Evolutionary conservation across 2,888 invertebrate genomes (phyloP).

Genomic region (Stenichneumon culpator): DNA sequence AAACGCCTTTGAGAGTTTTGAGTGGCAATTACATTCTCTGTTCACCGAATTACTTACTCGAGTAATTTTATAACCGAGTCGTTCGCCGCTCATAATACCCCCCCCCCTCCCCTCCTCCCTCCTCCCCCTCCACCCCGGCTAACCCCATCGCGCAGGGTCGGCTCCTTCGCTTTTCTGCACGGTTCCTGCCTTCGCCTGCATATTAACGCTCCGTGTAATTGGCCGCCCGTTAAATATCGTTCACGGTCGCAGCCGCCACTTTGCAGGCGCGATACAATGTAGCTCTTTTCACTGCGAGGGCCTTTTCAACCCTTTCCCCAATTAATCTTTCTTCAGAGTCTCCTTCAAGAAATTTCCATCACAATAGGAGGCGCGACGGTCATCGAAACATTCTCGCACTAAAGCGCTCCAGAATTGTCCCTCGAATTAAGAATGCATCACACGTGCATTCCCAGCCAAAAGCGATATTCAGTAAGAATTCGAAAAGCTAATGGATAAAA

Average conservation of each 20-base stretch:
- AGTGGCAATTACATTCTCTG: conserved; percentile 80
- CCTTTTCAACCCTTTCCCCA: conserved; percentile 11
- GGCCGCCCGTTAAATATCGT: conserved; percentile 49
- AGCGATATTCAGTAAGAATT: no score
- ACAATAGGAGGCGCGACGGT: conserved; percentile 25
- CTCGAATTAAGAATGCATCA: no score
- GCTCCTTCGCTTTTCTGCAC: conserved; percentile 42
- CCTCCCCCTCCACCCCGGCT: not conserved
- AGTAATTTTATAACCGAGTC: conserved; percentile 76
- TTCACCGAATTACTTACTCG: conserved; percentile 79
- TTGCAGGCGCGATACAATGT: conserved; percentile 45
- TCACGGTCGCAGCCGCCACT: conserved; percentile 42
- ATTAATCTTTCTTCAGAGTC: not conserved
- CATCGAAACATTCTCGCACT: not conserved
- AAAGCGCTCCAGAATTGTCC: no score
- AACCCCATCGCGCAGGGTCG: conserved; percentile 8
- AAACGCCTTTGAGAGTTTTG: conserved; percentile 76
- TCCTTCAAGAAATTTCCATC: conserved; percentile 48
- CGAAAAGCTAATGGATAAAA: no score
- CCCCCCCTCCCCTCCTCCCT: no score
- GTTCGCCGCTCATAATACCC: conserved; percentile 12
- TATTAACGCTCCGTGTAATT: conserved; percentile 64
- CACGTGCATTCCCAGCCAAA: no score
- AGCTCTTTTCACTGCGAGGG: conserved; percentile 26
- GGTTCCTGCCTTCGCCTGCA: conserved; percentile 32